phyloP scores from a whole-genome alignment of 2,113 vertebrate genomes.

The Pachycephala philippinensis region DNA sequence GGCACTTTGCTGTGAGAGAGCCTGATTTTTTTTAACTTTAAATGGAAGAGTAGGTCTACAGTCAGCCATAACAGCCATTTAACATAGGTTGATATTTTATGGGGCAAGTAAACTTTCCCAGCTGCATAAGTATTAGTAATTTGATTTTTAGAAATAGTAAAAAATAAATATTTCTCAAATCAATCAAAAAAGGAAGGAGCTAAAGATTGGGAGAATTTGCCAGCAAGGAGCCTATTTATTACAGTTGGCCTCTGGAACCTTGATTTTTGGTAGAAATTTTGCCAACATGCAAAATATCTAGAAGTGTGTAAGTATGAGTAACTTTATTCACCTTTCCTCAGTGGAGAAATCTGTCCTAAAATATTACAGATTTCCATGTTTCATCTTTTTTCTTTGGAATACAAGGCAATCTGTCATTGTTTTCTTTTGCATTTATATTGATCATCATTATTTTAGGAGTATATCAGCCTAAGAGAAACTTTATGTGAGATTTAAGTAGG shows the following conservation, averaged over 20 bases:
- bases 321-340: neutral
- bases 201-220: neutral
- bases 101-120: neutral
- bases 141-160: neutral
- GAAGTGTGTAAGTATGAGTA: neutral
- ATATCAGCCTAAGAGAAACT: neutral
- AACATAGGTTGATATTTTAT: neutral
- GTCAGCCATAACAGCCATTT: neutral
- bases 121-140: neutral
- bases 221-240: neutral
- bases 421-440: neutral
- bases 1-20: neutral
- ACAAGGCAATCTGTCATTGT: neutral
- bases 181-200: neutral
- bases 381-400: neutral
- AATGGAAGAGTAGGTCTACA: neutral
- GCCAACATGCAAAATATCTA: neutral
- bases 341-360: neutral
- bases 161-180: neutral
- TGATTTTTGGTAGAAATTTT: neutral
- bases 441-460: neutral
- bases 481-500: neutral
- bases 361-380: neutral
- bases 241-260: neutral
- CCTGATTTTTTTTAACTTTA: neutral